A percentile compares a stretch with the other conserved stretches of the same genome.
Conservation (phyloP, 2,797 vertebrate species). For the Holocentrus rufus region DNA sequence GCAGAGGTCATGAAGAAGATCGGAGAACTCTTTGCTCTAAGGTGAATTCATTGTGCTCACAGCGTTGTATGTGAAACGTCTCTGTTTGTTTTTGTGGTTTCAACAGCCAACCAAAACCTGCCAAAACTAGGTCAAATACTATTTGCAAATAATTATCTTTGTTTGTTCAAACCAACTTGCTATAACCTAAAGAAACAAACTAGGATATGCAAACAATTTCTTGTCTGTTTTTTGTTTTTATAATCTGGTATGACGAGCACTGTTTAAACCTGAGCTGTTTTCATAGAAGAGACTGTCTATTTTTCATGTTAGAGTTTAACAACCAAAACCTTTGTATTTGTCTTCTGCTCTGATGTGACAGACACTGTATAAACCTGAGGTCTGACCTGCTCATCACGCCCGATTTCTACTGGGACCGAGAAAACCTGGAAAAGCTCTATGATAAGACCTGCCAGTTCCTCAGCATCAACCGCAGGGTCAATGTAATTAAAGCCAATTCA, state of each 20-base stretch:
- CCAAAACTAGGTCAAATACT: not conserved
- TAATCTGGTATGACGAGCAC: not conserved
- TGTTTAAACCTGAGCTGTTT: not conserved
- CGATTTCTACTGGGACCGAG: conserved; percentile 99
- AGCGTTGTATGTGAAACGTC: not conserved
- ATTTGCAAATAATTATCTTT: not conserved
- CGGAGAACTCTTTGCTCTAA: conserved; percentile 94
- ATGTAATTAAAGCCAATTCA: conserved; percentile 75
- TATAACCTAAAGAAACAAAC: too few relatives aligned
- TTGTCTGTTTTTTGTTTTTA: too few relatives aligned
- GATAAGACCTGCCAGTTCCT: conserved; percentile 98
- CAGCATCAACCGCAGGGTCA: conserved; percentile 95
- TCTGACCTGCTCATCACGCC: conserved; percentile 97
- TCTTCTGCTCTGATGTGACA: conserved; percentile 42
- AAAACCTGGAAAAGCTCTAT: conserved; percentile 95
- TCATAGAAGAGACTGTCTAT: too few relatives aligned
- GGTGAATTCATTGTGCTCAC: conserved; percentile 78
- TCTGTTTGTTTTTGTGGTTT: conserved; percentile 16
- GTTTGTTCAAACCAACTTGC: not conserved
- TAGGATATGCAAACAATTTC: too few relatives aligned
- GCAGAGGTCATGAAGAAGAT: conserved; percentile 98
- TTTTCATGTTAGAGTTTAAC: too few relatives aligned
- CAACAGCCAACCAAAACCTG: conserved; percentile 1
- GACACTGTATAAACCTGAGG: conserved; percentile 96
- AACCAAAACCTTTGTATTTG: conserved; percentile 9